A percentile compares a stretch with the other conserved stretches of the same genome.
Evolutionary conservation across 2,113 vertebrate species (phyloP).

Genomic region (Scatophagus argus): DNA sequence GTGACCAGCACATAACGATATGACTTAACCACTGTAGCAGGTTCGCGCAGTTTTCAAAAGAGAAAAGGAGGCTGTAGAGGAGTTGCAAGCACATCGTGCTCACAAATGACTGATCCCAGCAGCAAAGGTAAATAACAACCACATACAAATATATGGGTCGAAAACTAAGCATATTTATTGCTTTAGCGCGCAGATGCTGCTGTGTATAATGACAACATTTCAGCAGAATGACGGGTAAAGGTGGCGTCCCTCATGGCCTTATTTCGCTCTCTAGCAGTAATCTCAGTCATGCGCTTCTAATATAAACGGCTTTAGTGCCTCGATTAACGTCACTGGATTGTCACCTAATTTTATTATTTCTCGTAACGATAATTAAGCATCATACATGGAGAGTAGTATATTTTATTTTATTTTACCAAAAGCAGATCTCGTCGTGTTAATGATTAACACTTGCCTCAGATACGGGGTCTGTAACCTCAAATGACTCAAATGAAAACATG

Average conservation of each 20-base stretch:
- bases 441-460: constrained; percentile 22
- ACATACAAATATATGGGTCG: neutral
- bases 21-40: constrained; percentile 10
- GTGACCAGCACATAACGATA: neutral
- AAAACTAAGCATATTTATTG: neutral
- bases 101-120: constrained; percentile 51
- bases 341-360: neutral
- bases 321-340: neutral
- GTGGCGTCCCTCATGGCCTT: constrained; percentile 4
- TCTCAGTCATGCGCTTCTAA: neutral
- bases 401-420: neutral
- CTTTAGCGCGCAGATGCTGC: neutral
- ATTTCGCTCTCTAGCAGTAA: neutral
- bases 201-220: neutral
- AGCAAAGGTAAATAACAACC: constrained; percentile 63
- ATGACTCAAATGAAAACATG: neutral
- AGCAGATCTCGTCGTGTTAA: constrained; percentile 6
- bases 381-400: no score
- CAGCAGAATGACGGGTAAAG: no score
- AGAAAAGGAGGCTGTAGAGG: constrained; percentile 6
- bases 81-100: constrained; percentile 20
- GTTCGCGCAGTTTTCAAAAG: neutral
- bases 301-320: neutral
- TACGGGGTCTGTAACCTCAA: constrained; percentile 34
- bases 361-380: neutral